Conservation (phyloP, 2,888 invertebrate genomes). For the Nezara viridula region DNA sequence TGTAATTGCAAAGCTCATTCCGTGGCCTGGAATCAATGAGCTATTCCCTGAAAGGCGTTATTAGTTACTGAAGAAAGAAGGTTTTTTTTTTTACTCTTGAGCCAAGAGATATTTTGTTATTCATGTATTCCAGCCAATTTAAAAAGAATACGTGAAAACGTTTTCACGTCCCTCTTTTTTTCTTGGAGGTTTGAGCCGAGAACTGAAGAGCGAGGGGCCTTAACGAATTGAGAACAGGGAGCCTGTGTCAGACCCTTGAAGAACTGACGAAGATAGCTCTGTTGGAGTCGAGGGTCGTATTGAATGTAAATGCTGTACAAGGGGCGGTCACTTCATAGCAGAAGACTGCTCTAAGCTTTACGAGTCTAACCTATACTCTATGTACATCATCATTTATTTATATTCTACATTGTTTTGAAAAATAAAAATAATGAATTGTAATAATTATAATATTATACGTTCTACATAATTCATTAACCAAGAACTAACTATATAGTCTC, state of each 20-base stretch:
- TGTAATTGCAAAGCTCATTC: background rate
- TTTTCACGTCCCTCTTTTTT: slow-evolving; percentile 6
- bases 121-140: slow-evolving; percentile 32
- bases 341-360: background rate
- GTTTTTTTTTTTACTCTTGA: background rate
- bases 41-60: background rate
- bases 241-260: background rate
- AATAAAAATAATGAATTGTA: too few relatives aligned
- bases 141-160: slow-evolving; percentile 27
- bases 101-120: background rate
- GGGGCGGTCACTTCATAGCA: background rate
- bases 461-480: too few relatives aligned
- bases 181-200: background rate
- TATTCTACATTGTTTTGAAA: background rate
- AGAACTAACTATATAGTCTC: too few relatives aligned
- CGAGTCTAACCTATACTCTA: background rate
- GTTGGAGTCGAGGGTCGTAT: background rate
- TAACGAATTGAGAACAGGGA: slow-evolving; percentile 25
- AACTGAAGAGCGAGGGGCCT: background rate
- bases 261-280: background rate
- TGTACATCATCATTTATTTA: background rate
- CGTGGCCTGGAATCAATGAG: background rate
- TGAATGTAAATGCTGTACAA: background rate
- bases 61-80: background rate
- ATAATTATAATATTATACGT: too few relatives aligned